Percentiles rank a stretch among this genome's conserved stretches.
Evolutionary conservation across 2,797 vertebrate genomes (phyloP).

Genomic region (Pipistrellus kuhlii): DNA sequence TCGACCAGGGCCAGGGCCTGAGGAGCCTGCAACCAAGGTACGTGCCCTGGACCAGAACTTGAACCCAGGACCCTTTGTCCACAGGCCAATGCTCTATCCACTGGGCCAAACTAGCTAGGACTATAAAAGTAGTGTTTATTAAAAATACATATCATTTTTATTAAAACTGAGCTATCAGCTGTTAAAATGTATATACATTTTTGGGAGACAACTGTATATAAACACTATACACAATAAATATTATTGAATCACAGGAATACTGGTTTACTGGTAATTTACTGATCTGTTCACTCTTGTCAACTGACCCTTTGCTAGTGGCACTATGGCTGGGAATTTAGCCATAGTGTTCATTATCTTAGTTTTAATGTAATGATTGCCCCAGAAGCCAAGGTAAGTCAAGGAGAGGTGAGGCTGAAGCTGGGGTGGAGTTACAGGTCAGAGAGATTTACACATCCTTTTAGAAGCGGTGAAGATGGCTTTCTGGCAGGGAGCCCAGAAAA

Average conservation of each 20-base stretch:
- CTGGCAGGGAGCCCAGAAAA: constrained; percentile 49
- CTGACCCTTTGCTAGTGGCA: constrained; percentile 1
- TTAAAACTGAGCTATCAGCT: neutral
- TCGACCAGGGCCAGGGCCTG: too few species aligned
- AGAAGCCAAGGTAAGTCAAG: constrained; percentile 41
- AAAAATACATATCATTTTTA: neutral
- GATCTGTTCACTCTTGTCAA: constrained; percentile 29
- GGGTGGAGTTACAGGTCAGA: constrained; percentile 61
- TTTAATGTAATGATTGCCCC: constrained; percentile 26
- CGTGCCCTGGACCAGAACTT: too few species aligned
- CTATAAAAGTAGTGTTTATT: neutral
- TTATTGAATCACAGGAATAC: neutral
- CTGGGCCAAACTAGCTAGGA: too few species aligned
- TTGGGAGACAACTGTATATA: neutral
- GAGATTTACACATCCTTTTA: constrained; percentile 55
- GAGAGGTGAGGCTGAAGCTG: constrained; percentile 22
- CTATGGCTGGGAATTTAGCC: neutral
- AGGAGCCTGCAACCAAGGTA: too few species aligned
- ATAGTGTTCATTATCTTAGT: neutral
- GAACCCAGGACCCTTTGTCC: too few species aligned
- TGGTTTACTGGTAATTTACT: constrained; percentile 56
- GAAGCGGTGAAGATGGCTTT: constrained; percentile 44
- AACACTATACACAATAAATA: constrained; percentile 24
- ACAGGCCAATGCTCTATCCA: too few species aligned
- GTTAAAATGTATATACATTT: neutral